Conservation (phyloP, 1,140 invertebrate genomes). For the Stegodyphus dumicola region DNA sequence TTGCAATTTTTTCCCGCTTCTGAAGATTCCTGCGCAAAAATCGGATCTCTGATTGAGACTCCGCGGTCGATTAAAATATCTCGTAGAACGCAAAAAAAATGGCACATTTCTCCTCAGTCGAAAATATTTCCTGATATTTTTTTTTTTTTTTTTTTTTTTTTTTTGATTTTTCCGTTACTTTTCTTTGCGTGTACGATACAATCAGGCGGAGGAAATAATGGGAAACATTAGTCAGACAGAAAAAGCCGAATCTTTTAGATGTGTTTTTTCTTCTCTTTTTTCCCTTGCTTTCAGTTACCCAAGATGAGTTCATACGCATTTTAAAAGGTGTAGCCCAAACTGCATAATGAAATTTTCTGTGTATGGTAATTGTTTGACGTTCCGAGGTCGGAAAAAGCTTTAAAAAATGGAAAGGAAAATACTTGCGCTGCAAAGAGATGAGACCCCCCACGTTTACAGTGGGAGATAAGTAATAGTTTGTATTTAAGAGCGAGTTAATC, state of each 20-base stretch:
- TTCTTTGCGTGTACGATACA: slow-evolving; percentile 56
- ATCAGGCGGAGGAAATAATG: slow-evolving; percentile 49
- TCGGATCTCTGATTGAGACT: slow-evolving; percentile 52
- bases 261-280: slow-evolving; percentile 22
- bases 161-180: slow-evolving; percentile 32
- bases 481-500: slow-evolving; percentile 48
- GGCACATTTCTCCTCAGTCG: slow-evolving; percentile 14
- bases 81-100: slow-evolving; percentile 3
- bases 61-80: slow-evolving; percentile 54
- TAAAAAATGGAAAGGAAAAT: slow-evolving; percentile 12
- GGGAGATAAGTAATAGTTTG: slow-evolving; percentile 36
- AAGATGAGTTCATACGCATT: slow-evolving; percentile 52
- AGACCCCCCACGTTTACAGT: background rate
- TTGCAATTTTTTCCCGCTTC: slow-evolving; percentile 13
- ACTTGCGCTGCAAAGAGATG: slow-evolving; percentile 8
- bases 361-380: slow-evolving; percentile 58
- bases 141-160: no score
- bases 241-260: slow-evolving; percentile 57
- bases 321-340: slow-evolving; percentile 46
- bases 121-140: background rate
- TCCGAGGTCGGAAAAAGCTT: slow-evolving; percentile 4
- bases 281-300: slow-evolving; percentile 36
- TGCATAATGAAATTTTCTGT: slow-evolving; percentile 56
- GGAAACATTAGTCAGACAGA: slow-evolving; percentile 53
- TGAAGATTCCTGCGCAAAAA: slow-evolving; percentile 7